Evolutionary conservation across 2,888 invertebrate genomes (phyloP), one percentile per base, ranked within the genome.

Genomic region (Ormyrus nitidulus): DNA sequence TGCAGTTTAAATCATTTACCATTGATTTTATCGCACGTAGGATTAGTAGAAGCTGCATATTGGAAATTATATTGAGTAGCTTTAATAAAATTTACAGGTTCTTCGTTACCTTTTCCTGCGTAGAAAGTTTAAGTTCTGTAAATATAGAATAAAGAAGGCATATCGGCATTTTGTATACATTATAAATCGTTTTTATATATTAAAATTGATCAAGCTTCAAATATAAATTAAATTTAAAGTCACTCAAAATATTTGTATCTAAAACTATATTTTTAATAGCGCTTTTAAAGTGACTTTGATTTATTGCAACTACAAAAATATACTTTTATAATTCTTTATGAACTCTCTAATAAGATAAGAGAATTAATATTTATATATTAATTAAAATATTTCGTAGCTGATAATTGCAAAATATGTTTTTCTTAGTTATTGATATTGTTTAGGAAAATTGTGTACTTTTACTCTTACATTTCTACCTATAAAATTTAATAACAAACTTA

Each of bases 131-230:
- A 68, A 78, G 59, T 19, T 58, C n/a, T 71, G 51, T 66, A 51
- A 34, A 34, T 78, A 9, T 65, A 61, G 68, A 78, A 62, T 68
- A 78, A 78, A 78, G 78, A 78, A 73, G 78, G 73, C 78, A 78
- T 68, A 44, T 78, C 68, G 72, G 78, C 68, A 73, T 78, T 54
- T 59, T 68, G 13, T 68, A 68, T 73, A 73, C 19, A 49, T 62
- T 78, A 73, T 68, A 56, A 54, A 13, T 68, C 61, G 58, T 72
- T 49, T 54, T 54, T 68, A 61, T 51, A 49, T 58, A 77, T 49
- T 70, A 65, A 56, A 70, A 69, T 62, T 11, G 46, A 56, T 56
- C 56, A 53, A 70, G 49, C 59, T 10, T 46, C 59, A 65, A 65
- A 65, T 59, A 9, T 66, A 65, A 65, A 71, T 11, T 34, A 65